These are phyloP conservation scores for Antechinus flavipes DNA, from an alignment of 2,113 vertebrate species.

Conservation along the genomic window DNA sequence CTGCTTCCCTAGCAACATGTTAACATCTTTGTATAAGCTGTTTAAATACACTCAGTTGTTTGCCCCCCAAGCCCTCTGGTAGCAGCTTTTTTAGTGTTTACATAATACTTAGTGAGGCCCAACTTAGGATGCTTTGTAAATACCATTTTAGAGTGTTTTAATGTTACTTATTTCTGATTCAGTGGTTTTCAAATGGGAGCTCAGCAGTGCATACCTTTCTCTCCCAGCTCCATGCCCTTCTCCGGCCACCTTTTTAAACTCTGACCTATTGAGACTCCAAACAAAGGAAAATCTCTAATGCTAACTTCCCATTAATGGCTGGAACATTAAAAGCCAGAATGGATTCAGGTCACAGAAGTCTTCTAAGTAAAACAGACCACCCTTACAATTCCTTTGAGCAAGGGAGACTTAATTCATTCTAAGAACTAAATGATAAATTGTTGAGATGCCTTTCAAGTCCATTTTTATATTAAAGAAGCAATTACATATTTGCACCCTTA, in stretches of 20 bases:
- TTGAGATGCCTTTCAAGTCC: background rate
- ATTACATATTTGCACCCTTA: background rate
- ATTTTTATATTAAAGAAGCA: background rate
- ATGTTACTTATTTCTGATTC: constrained; percentile 65
- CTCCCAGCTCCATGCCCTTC: background rate
- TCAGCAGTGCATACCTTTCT: constrained; percentile 61
- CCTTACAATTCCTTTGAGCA: background rate
- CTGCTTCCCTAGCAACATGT: constrained; percentile 79
- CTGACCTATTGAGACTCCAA: constrained; percentile 74
- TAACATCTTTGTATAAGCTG: constrained; percentile 75
- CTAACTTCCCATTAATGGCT: constrained; percentile 46
- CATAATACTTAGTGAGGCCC: constrained; percentile 72
- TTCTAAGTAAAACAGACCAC: constrained; percentile 2
- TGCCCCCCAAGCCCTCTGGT: constrained; percentile 59
- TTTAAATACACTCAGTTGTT: constrained; percentile 39
- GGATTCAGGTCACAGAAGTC: constrained; percentile 13
- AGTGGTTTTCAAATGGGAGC: constrained; percentile 69
- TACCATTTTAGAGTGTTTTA: background rate
- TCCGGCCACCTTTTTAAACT: constrained; percentile 59
- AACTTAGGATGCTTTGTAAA: constrained; percentile 65
- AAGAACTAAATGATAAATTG: constrained; percentile 6
- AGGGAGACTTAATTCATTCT: background rate
- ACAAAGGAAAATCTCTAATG: constrained; percentile 68
- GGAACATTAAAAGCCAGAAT: constrained; percentile 44
- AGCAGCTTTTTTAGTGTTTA: constrained; percentile 62